Base-by-base conservation (phyloP, 53 echinoderm and acorn worm species). In the Glandiceps talaboti region DNA sequence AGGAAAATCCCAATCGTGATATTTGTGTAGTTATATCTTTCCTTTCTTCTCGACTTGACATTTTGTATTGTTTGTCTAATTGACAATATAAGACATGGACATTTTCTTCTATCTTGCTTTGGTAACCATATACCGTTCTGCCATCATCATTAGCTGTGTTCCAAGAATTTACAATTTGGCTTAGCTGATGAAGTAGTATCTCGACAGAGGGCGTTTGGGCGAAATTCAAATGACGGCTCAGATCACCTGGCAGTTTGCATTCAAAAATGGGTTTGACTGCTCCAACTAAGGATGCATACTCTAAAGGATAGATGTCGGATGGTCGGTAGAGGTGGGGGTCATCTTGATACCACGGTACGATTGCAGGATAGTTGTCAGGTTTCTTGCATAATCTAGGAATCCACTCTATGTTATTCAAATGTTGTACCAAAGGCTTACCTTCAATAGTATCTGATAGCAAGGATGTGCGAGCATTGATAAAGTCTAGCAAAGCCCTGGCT, bases 391-490 rank as follows among this genome's bases (percentile, higher is more conserved):
- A 74, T 27, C 91, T 88, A 1, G 86, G 88, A 27, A 91, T 75
- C 88, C 88, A 91, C 0, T 31, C n/a, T 30, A 85, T 33, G 20
- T 80, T 87, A 1, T 74, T 14, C 74, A 87, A 73, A 25, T 76
- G 80, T n/a, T 87, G 76, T 12, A 29, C 30, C 12, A 89, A 76
- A 27, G 74, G 76, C 25, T 83, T 83, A 20, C 75, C 74, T 1
- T 73, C 30, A n/a, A 83, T 75, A 1, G 29, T 29, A 32, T 30
- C 1, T 45, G 0, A 20, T 64, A 88, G 83, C 27, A 88, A 33
- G 73, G 75, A 32, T 33, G 84, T 74, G 32, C 75, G 29, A 28
- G 30, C 29, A 28, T 73, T 30, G 31, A 86, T 28, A 76, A 75
- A 79, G 1, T 80, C 14, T 31, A 88, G 74, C 31, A 88, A 79